These are phyloP conservation scores for Balanococcus diminutus DNA, from an alignment of 2,888 invertebrate species.

Conservation along the genomic window DNA sequence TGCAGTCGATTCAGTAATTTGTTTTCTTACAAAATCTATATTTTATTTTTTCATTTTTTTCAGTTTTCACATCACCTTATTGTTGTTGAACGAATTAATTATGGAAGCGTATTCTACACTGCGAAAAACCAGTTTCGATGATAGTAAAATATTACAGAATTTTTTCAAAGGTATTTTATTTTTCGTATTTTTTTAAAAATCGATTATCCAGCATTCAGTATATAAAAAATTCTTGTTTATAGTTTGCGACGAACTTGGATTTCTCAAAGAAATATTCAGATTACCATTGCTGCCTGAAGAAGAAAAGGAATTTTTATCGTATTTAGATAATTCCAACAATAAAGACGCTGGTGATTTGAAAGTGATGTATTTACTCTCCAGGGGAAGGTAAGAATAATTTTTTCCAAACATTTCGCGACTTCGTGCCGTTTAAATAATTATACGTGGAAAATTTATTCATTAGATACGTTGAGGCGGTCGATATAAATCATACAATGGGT, in stretches of 20 bases:
- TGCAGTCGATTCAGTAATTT: too few relatives aligned
- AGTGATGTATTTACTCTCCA: conserved; percentile 73
- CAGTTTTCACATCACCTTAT: conserved; percentile 43
- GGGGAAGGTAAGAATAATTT: conserved; percentile 60
- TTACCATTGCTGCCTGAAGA: conserved; percentile 69
- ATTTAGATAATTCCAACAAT: conserved; percentile 66
- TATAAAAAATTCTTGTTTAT: conserved; percentile 56
- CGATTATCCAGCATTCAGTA: neutral
- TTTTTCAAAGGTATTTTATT: conserved; percentile 44
- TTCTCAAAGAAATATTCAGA: conserved; percentile 69
- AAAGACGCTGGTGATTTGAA: conserved; percentile 70
- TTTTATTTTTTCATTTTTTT: neutral
- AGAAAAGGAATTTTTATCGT: conserved; percentile 72
- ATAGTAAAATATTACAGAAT: neutral
- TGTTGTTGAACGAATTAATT: conserved; percentile 41
- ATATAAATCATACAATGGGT: conserved; percentile 60
- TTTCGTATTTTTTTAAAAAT: too few relatives aligned
- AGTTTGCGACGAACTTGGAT: conserved; percentile 67
- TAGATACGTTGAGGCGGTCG: conserved; percentile 61
- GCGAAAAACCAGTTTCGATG: neutral
- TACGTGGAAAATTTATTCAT: conserved; percentile 58
- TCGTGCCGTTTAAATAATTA: conserved; percentile 61
- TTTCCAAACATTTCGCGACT: neutral
- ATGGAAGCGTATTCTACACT: conserved; percentile 45
- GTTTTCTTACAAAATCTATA: too few relatives aligned